Percentiles rank a stretch among this genome's conserved stretches.
phyloP scores from a whole-genome alignment of 2,888 invertebrate genomes.

The Deilephila elpenor region DNA sequence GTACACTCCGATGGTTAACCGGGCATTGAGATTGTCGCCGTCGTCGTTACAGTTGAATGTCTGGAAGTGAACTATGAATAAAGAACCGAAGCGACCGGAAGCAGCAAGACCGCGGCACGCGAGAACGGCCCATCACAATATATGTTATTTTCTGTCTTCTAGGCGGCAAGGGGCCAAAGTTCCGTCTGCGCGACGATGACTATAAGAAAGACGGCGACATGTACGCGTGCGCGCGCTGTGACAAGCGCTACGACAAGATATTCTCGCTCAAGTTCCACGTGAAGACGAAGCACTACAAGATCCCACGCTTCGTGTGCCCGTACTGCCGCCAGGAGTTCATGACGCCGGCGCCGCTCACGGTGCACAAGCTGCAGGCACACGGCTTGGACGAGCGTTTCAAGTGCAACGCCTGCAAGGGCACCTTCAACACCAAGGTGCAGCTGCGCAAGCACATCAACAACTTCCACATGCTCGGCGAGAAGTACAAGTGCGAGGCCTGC shows the following conservation, averaged over 20 bases:
- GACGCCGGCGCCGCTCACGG: conserved; percentile 58
- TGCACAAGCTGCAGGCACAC: conserved; percentile 66
- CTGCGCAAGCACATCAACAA: conserved; percentile 64
- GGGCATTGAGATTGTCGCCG: background rate
- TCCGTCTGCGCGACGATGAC: conserved; percentile 58
- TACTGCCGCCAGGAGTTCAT: conserved; percentile 60
- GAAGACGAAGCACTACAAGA: conserved; percentile 65
- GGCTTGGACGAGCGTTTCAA: conserved; percentile 66
- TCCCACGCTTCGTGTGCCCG: conserved; percentile 55
- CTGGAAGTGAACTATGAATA: background rate
- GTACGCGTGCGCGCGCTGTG: conserved; percentile 58
- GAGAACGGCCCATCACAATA: conserved; percentile 33
- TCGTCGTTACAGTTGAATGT: background rate
- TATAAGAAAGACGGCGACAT: conserved; percentile 54
- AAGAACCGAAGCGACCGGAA: background rate
- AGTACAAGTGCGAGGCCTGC: conserved; percentile 64
- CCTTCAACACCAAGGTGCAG: conserved; percentile 64
- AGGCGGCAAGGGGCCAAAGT: conserved; percentile 53
- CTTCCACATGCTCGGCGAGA: conserved; percentile 73
- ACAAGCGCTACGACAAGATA: conserved; percentile 58
- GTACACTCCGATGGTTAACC: too few species aligned
- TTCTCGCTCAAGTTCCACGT: conserved; percentile 60
- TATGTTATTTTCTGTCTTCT: conserved; percentile 60
- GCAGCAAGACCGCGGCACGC: conserved; percentile 6
- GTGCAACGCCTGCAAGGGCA: conserved; percentile 70